Base-by-base conservation (phyloP, 2,888 invertebrate genomes). In the Calliscelio sp. region DNA sequence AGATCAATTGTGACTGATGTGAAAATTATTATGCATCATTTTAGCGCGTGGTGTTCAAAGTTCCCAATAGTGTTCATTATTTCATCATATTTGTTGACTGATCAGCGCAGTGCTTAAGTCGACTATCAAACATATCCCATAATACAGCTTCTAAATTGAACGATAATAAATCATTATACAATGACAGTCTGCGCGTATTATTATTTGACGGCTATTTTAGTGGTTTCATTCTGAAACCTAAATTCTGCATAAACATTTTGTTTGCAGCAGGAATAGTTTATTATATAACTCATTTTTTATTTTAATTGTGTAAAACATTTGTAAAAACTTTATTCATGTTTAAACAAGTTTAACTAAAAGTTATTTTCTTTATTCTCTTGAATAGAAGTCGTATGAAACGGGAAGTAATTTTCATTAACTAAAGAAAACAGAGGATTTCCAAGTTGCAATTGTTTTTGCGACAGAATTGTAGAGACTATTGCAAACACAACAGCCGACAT, bases 371-470 rank as follows among this genome's bases (percentile, higher is more conserved):
- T 10, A 22, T 22, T 16, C 24, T n/a, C 14, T 22, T 41, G n/a
- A 41, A 20, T 41, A 28, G 14, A 46, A 18, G 11, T 49, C 18
- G 20, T 14, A 35, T 3, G 41, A 38, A 46, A 22, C 24, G 18
- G 57, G 46, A 38, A 35, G 51, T 25, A 55, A 70, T 70, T 70
- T 25, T 18, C 55, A 44, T 22, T 57, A 70, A 20, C 16, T 18
- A 53, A 55, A 55, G 75, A 75, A 77, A 74, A 65, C 44, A 65
- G 10, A 28, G 25, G 35, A 51, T 53, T 53, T 49, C 74, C 14
- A 44, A 73, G 75, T 63, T 55, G 20, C n/a, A 18, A 75, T 75
- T 75, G 75, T 75, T 75, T 75, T 75, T 41, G 63, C 24, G 53
- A 74, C 63, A n/a, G 51, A 53, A 63, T 22, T 63, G 53, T 41